Base-by-base conservation (phyloP, 1,140 invertebrate genomes). In the Camponotus floridanus region DNA sequence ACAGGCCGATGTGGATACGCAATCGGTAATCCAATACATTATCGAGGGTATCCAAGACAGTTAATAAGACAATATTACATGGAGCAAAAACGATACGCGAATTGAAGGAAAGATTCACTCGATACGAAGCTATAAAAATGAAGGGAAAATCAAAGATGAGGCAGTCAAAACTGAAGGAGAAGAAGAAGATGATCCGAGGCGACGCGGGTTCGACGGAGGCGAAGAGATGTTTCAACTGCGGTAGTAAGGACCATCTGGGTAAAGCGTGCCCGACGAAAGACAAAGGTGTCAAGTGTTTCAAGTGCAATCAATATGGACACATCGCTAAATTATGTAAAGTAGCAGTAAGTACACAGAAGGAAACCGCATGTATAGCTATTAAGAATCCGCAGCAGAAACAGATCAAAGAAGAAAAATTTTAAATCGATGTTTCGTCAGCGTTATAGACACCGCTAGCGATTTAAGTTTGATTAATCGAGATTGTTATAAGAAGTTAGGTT, bases 21-120 rank as follows among this genome's bases (percentile, higher is more conserved):
- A 79, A 61, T 70, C 85, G 26, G 45, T 90, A 6, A 92, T 93
- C 31, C 88, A 91, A 87, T 92, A 92, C 51, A 92, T 93, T 4
- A 90, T 92, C 31, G 87, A 92, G 11, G 91, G 88, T 5, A 86
- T 92, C 33, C 71, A 55, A 26, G 91, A 91, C 45, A 85, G 26
- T 26, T 26, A 26, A 26, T 26, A 26, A 26, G 0, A 26, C 26
- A 0, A 26, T 26, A 26, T 26, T 26, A 1, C 26, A 26, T 26
- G 26, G 26, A 26, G 26, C 26, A 26, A 26, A 26, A 26, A 26
- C 26, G 0, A 26, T 26, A 26, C 26, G 26, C 26, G 26, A 26
- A 0, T 1, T 26, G 0, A 26, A 26, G 1, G 26, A 26, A 26
- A 26, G 26, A 0, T 26, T 26, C 26, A 26, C 26, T 26, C 26